phyloP scores from a whole-genome alignment of 2,113 vertebrate genomes.

The Bungarus multicinctus region DNA sequence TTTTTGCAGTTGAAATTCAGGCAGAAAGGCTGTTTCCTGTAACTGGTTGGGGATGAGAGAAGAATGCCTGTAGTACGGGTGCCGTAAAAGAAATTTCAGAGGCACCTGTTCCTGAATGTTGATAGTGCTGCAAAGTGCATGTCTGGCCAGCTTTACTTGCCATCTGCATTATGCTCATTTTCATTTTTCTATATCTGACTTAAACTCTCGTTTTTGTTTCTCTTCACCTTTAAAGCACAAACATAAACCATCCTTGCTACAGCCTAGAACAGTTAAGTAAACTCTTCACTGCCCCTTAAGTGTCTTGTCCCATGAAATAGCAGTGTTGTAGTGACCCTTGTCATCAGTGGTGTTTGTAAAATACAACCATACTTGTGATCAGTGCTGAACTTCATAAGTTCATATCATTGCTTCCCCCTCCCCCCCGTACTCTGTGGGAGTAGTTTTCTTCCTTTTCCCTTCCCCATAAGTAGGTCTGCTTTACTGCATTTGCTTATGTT shows the following conservation, averaged over 20 bases:
- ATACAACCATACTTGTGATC: conserved; percentile 69
- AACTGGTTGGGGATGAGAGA: background rate
- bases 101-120: conserved; percentile 59
- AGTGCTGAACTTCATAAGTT: conserved; percentile 65
- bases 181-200: conserved; percentile 92
- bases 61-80: conserved; percentile 25
- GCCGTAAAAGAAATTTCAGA: conserved; percentile 54
- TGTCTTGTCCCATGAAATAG: conserved; percentile 74
- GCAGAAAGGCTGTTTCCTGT: conserved; percentile 34
- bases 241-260: conserved; percentile 99
- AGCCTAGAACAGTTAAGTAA: conserved; percentile 99
- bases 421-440: conserved; percentile 66
- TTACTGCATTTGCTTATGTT: conserved; percentile 35
- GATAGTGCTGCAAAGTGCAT: conserved; percentile 73
- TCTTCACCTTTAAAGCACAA: conserved; percentile 98
- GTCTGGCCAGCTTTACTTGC: conserved; percentile 78
- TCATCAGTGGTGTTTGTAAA: conserved; percentile 74
- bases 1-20: conserved; percentile 53
- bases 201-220: conserved; percentile 93
- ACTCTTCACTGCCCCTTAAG: conserved; percentile 73
- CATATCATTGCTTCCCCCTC: conserved; percentile 71
- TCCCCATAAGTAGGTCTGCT: background rate
- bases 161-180: conserved; percentile 90
- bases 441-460: conserved; percentile 64
- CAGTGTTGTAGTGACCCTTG: conserved; percentile 77